Base-by-base conservation (phyloP, 2,888 invertebrate species). In the Malachius bipustulatus region DNA sequence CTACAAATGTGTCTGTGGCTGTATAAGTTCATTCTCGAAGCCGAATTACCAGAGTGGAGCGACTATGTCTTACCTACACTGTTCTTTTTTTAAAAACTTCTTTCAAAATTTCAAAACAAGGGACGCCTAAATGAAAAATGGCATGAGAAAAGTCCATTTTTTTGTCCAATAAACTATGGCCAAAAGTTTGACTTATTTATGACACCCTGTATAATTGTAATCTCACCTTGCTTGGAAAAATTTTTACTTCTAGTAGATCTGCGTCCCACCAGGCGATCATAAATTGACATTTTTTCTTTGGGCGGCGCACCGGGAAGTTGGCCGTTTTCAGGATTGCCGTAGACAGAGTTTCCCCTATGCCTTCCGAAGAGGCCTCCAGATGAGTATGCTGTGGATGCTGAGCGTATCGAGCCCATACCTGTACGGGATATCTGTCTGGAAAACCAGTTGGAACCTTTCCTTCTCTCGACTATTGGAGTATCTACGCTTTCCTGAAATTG, bases 401-500 rank as follows among this genome's bases (percentile, higher is more conserved):
- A 87, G 14, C 88, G 70, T 19, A 82, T 77, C 0, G 87, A 87
- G 2, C 87, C 87, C 77, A 88, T 83, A 46, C 87, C 69, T 1
- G 83, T 84, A 47, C 85, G 67, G 8, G 83, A 84, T 45, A 88
- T 78, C 56, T 85, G 85, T 30, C 88, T 71, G 47, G 82, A 82
- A 49, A 89, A 79, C 88, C 88, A 88, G 60, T 83, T 87, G 3
- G 54, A 57, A 31, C 57, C 57, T 60, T 87, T 88, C 24, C 87
- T 68, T 35, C 85, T 65, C 57, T 87, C 85, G 11, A 83, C 85
- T 53, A 88, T 70, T 4, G 88, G 88, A 0, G 88, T 88, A 52
- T 88, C 88, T 1, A 89, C 88, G 55, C 88, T 87, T 64, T 88
- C 87, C 87, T 87, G 59, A 14, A 66, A 54, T 37, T n/a, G n/a